Evolutionary conservation across 1,140 invertebrate species (phyloP), one percentile per base, ranked within the genome.

Genomic region (Apis dorsata): DNA sequence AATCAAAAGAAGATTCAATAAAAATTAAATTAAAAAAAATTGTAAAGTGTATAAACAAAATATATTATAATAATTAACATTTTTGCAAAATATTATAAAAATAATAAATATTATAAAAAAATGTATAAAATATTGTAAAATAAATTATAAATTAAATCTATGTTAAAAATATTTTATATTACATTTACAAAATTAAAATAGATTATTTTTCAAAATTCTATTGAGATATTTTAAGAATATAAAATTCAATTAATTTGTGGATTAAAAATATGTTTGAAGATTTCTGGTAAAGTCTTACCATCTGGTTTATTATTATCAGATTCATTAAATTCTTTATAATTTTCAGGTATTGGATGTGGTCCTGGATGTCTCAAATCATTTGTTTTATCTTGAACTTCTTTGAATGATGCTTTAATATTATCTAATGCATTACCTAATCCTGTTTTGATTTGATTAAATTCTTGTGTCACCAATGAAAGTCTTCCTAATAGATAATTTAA

Each of bases 401-500:
- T 94, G 81, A 97, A 96, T 59, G 95, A 96, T 19, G 94, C 94
- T 85, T 96, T 96, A 17, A 97, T 96, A 82, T 97, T 96, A 75
- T 97, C 96, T 17, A 98, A 90, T 0, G 97, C 96, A 1, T 95
- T 94, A 0, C 96, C 96, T 0, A 97, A 93, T 0, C 96, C 97
- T 12, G 93, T 94, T 90, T 97, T 98, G 63, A 98, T 97, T 90
- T 96, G 96, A 88, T 96, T 97, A 92, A 98, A 98, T 92, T 98
- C 97, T 86, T 97, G 96, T 1, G 97, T 97, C 15, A 98, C 96
- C 0, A 98, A 92, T 0, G 96, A 97, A 53, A 98, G 91, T 77
- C 96, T 94, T 9, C 97, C 97, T 72, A 98, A 92, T 53, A 98
- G 94, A 90, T 96, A 98, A 92, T 98, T 98, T 53, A 98, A 94